These are phyloP conservation scores for Bombus pascuorum DNA, from an alignment of 1,140 invertebrate species.

Conservation along the genomic window DNA sequence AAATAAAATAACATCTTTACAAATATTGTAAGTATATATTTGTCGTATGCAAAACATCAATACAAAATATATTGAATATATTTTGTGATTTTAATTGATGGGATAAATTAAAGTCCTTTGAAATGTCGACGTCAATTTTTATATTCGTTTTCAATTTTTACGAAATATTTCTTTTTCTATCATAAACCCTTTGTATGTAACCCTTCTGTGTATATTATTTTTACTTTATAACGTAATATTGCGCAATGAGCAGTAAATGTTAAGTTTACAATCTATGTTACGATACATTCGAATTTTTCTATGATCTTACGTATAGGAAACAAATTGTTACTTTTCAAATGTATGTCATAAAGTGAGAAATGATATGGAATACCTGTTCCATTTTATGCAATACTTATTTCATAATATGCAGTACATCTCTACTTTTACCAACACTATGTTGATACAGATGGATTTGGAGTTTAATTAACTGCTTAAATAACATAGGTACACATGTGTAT, in stretches of 20 bases:
- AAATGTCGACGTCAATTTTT: neutral
- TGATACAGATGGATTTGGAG: neutral
- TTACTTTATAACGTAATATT: neutral
- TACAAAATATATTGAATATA: no score
- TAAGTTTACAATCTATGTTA: neutral
- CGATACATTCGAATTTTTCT: neutral
- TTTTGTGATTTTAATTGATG: no score
- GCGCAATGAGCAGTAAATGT: neutral
- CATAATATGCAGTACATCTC: no score
- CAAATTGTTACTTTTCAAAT: neutral
- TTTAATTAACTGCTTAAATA: conserved; percentile 17
- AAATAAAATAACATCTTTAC: neutral
- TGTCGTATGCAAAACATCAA: no score
- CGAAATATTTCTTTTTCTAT: neutral
- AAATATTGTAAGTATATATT: neutral
- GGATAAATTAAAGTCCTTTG: neutral
- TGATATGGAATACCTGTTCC: neutral
- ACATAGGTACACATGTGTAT: neutral
- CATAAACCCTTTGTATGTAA: neutral
- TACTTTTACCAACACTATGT: neutral
- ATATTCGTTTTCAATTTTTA: no score
- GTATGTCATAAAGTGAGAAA: neutral
- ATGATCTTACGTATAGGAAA: neutral
- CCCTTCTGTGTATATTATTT: no score
- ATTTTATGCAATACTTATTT: no score